A percentile compares a stretch with the other conserved stretches of the same genome.
These are phyloP conservation scores for Sarcoramphus papa DNA, from an alignment of 2,797 vertebrate genomes.

Conservation along the genomic window DNA sequence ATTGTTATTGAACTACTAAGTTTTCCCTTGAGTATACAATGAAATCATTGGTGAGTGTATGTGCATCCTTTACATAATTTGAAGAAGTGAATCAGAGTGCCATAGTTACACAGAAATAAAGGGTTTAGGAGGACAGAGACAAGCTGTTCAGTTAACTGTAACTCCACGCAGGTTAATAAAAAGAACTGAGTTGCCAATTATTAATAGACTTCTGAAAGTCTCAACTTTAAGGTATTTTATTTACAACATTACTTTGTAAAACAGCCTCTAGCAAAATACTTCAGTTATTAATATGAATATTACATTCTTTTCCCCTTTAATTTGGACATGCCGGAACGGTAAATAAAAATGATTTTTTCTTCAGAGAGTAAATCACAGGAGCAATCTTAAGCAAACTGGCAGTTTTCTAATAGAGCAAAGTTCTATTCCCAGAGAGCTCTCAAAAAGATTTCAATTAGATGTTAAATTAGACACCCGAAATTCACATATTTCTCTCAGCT, in stretches of 20 bases:
- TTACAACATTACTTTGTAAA: constrained; percentile 48
- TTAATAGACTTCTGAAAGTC: constrained; percentile 42
- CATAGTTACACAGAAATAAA: background rate
- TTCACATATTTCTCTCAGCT: constrained; percentile 65
- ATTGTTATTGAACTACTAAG: background rate
- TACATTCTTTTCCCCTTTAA: constrained; percentile 57
- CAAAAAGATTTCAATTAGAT: constrained; percentile 72
- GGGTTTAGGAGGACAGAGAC: background rate
- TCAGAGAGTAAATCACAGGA: constrained; percentile 59
- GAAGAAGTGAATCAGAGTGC: background rate
- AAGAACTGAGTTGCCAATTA: background rate
- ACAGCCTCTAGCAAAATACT: constrained; percentile 48
- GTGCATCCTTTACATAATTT: background rate
- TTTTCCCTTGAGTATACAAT: background rate
- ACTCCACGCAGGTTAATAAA: constrained; percentile 1
- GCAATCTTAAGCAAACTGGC: constrained; percentile 65
- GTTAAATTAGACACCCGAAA: constrained; percentile 75
- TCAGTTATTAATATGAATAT: constrained; percentile 59
- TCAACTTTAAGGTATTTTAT: constrained; percentile 49
- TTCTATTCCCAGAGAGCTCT: constrained; percentile 62
- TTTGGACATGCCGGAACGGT: constrained; percentile 27
- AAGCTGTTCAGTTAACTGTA: constrained; percentile 1
- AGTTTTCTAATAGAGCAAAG: constrained; percentile 59
- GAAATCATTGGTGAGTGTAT: background rate
- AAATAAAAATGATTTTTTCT: constrained; percentile 62